Evolutionary conservation across 2,888 invertebrate species (phyloP), one percentile per base, ranked within the genome.

Genomic region (Biston betularia): DNA sequence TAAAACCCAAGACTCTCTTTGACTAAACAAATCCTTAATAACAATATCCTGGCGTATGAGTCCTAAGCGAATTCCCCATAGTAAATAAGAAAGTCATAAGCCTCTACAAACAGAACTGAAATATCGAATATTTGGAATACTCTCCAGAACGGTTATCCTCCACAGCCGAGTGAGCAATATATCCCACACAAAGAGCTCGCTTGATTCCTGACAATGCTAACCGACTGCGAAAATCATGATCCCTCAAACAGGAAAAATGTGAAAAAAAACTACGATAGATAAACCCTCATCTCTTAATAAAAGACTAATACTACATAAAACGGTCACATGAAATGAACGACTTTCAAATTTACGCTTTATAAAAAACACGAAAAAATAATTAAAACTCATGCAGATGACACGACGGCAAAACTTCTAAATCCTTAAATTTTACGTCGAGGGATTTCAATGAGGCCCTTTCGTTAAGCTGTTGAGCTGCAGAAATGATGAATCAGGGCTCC

Each of bases 401-500:
- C 38, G 58, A 35, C n/a, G 40, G 45, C 62, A 45, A 44, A 59
- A 60, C 57, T 54, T 34, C 46, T 56, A 46, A 56, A 68, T 45
- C 58, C 9, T 40, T 53, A 62, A 45, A 68, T 60, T 70, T 68
- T 67, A 55, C 59, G 65, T 35, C 9, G 49, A 59, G 46, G 55
- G 61, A 65, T 65, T 61, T 69, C 56, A 66, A 71, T 70, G 68
- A 49, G 52, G 44, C 62, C 63, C 59, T 53, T 45, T 64, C 62
- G 54, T 52, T 71, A 69, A 71, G 66, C 72, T 59, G 55, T 68
- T 63, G 67, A 68, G 57, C 55, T 54, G 63, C 8, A 53, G 62
- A 70, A 63, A 72, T 70, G 71, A 70, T 71, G 74, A 71, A 71
- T 67, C 71, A 71, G 71, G 67, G 69, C 45, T 65, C 52, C 50